Evolutionary conservation across 2,888 invertebrate species (phyloP), one percentile per base, ranked within the genome.

Genomic region (Scaptomyza reducta): DNA sequence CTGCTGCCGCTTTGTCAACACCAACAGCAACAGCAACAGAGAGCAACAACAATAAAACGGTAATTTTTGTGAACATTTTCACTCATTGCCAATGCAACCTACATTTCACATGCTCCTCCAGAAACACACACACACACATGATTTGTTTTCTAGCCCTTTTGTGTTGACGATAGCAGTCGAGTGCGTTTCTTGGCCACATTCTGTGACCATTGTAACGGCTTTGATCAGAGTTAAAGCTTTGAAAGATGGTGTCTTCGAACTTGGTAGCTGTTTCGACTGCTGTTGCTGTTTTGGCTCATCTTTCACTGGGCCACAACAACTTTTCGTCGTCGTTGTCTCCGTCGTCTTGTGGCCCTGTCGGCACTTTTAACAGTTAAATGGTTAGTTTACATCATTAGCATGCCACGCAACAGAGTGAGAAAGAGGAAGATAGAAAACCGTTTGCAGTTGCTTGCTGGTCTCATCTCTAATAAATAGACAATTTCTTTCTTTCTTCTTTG

Each of bases 351-450:
- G 74, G 69, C 54, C 77, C 88, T 88, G 69, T 70, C 77, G 88
- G 85, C 76, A 62, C 64, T 67, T 67, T 83, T 78, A 84, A 84
- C 84, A 77, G 89, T 88, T 88, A 87, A 85, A 87, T 75, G 79
- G 44, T 71, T 85, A 70, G 74, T 82, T 85, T 85, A 79, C 86
- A 88, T 88, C 87, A 88, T 88, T 88, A 85, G 79, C 79, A 88
- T 88, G 61, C 63, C 64, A 47, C 59, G 58, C 60, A 61, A 61
- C 14, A 35, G 46, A 38, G 11, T 11, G 27, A 13, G 29, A 6
- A n/a, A 25, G 14, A 25, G 13, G 13, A 10, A 11, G 54, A 18
- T 14, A 38, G 25, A 46, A 47, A n/a, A 41, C 31, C n/a, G n/a
- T 70, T 50, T 38, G 58, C 22, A 55, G 44, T 60, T 58, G 22